A percentile compares a stretch with the other conserved stretches of the same genome.
Conservation (phyloP, 1,140 invertebrate genomes). For the Platyura marginata region DNA sequence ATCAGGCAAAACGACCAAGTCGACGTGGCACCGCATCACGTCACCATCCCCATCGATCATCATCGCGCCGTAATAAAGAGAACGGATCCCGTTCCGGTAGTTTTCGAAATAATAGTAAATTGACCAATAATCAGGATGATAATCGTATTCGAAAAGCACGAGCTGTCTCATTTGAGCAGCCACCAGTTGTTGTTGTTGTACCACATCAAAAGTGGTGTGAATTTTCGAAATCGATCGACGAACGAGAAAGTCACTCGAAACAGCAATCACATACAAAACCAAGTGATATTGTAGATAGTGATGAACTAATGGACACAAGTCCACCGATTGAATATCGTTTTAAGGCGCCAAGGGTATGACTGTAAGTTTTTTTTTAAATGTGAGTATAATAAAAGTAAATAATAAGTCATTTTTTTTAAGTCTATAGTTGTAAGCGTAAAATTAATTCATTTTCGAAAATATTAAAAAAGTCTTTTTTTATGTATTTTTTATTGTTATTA, state of each 20-base stretch:
- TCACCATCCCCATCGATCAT: constrained; percentile 40
- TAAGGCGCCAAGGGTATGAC: not conserved
- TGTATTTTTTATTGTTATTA: too few species aligned
- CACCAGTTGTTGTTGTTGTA: not conserved
- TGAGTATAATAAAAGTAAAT: too few species aligned
- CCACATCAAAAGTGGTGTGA: constrained; percentile 9
- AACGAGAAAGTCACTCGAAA: not conserved
- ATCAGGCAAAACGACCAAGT: constrained; percentile 34
- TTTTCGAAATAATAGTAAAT: not conserved
- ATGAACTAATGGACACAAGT: constrained; percentile 10
- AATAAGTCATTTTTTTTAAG: too few species aligned
- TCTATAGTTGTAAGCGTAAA: too few species aligned
- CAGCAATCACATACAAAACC: not conserved
- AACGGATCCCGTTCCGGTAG: constrained; percentile 17
- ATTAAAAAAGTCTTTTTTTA: too few species aligned
- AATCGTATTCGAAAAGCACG: not conserved
- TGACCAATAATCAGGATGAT: not conserved
- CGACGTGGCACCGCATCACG: constrained; percentile 46
- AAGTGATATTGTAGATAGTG: not conserved
- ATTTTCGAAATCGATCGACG: not conserved
- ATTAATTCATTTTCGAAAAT: too few species aligned
- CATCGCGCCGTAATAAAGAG: constrained; percentile 47
- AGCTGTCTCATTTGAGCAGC: constrained; percentile 2
- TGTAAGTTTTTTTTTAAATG: not conserved
- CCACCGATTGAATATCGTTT: not conserved